Evolutionary conservation across 2,113 vertebrate genomes (phyloP).

Genomic region (Austrofundulus limnaeus): DNA sequence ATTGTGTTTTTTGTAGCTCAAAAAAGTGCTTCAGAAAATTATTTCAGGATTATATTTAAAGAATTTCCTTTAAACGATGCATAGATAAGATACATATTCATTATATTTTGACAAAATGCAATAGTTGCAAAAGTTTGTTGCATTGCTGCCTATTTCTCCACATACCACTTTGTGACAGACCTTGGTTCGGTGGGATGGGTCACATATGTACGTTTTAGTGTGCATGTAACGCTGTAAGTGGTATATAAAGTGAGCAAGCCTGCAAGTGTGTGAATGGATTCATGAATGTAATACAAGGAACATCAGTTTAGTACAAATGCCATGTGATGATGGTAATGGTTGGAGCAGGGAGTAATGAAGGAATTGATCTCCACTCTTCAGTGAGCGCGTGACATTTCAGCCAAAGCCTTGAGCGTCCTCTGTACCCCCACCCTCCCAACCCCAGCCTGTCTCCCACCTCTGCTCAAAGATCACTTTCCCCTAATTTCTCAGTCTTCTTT

Average conservation of each 20-base stretch:
- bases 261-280: neutral
- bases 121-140: too few species aligned
- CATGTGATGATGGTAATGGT: constrained; percentile 90
- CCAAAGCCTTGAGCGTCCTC: constrained; percentile 88
- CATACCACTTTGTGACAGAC: too few species aligned
- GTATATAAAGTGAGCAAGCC: neutral
- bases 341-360: constrained; percentile 92
- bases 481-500: constrained; percentile 29
- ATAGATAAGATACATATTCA: too few species aligned
- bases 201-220: too few species aligned
- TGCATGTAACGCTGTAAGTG: too few species aligned
- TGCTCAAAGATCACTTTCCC: constrained; percentile 30
- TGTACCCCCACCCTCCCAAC: neutral
- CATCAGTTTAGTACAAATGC: constrained; percentile 89
- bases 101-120: too few species aligned
- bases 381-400: constrained; percentile 93
- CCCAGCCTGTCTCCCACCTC: neutral
- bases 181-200: too few species aligned
- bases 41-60: too few species aligned
- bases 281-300: constrained; percentile 57
- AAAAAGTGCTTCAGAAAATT: too few species aligned
- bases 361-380: constrained; percentile 95
- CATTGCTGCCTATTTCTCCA: too few species aligned
- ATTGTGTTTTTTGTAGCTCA: too few species aligned
- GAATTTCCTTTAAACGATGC: too few species aligned